Base-by-base conservation (phyloP, 2,797 vertebrate genomes). In the Corythornis leucogaster region DNA sequence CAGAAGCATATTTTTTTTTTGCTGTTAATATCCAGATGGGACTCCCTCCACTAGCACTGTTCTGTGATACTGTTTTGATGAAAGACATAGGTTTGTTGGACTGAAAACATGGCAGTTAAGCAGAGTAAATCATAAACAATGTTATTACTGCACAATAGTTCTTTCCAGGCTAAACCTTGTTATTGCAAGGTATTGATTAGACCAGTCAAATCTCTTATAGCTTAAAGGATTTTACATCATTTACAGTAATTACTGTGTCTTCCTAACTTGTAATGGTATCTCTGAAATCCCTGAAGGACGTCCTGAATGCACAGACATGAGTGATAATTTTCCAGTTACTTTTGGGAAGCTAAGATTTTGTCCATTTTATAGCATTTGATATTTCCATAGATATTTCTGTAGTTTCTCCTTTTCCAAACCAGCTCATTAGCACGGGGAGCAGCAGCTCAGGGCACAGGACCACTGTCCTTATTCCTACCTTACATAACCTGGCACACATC, bases 131-230 rank as follows among this genome's bases (percentile, higher is more conserved):
- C 53, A 86, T 79, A 84, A 80, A 28, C 21, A 19, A 19, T 33
- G 22, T 84, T 89, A 79, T 78, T 89, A 42, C 40, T 81, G 67
- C 26, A 62, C 42, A 71, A 42, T 7, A 75, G 68, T 22, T 80
- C 92, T 82, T 84, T 79, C 25, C 51, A 87, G 31, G 55, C 31
- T 85, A 75, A 91, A 91, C 42, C 67, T 86, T 89, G 79, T 85
- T 95, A 81, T 93, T 95, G 57, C 64, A 90, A 95, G 77, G 7
- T 92, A 95, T 94, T 81, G 91, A 94, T 95, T 85, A 81, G 26
- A 74, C 35, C 6, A 4, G 67, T 86, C 61, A 76, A 77, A 79
- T 35, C n/a, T 61, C 59, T 76, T 79, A 81, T 28, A 68, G 73
- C 63, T 92, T 46, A 91, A 91, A 89, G 87, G 89, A 76, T 84